Evolutionary conservation across 2,113 vertebrate species (phyloP).

Genomic region (Cariama cristata): DNA sequence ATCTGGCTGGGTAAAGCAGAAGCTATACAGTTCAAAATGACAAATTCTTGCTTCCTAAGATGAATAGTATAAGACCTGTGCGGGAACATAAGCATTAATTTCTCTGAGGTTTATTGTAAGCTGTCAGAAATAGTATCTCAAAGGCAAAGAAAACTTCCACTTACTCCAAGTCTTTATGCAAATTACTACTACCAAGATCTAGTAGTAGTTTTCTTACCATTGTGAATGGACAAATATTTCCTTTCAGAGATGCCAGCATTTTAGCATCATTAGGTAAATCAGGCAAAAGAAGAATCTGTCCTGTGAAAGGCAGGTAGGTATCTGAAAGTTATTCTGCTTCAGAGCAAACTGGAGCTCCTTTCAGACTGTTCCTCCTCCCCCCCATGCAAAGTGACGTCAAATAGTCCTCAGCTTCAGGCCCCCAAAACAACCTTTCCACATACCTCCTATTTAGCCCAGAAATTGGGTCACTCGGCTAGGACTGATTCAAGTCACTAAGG

Average conservation of each 20-base stretch:
- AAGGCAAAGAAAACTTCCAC: neutral
- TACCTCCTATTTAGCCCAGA: neutral
- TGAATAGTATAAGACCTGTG: neutral
- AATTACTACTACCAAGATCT: neutral
- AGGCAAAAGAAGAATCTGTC: neutral
- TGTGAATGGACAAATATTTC: neutral
- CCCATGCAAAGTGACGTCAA: neutral
- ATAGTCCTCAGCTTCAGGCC: neutral
- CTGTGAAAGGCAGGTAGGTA: neutral
- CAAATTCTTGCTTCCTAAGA: neutral
- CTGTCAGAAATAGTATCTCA: neutral
- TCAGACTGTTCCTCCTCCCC: neutral
- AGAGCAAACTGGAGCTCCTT: neutral
- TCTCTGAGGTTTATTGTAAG: neutral
- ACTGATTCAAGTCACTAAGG: neutral
- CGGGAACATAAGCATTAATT: neutral
- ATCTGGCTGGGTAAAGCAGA: neutral
- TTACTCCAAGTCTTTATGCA: neutral
- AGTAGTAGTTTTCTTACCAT: neutral
- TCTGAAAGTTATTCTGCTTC: neutral
- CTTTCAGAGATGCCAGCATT: neutral
- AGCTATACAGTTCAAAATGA: neutral
- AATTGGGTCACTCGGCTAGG: neutral
- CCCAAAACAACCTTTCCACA: neutral
- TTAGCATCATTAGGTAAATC: neutral